Base-by-base conservation (phyloP, 2,797 vertebrate genomes). In the Orientallactaga sibirica region DNA sequence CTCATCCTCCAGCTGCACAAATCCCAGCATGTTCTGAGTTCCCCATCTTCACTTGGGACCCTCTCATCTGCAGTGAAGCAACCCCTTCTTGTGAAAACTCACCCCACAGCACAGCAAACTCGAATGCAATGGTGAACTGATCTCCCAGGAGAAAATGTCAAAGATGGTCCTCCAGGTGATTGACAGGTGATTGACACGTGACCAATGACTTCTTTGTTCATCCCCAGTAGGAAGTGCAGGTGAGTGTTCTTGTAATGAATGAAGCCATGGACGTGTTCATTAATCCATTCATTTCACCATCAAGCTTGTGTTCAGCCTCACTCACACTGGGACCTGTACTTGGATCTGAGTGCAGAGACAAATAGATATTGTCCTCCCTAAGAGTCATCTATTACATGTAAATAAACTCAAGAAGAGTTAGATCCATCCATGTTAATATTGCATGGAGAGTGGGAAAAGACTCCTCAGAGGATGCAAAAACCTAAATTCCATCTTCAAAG, bases 181-280 rank as follows among this genome's bases (percentile, higher is more conserved):
- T n/a, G n/a, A 80, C 64, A 93, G 74, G 74, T 81, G 68, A 92
- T 91, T 82, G 86, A 92, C 61, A 22, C 41, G 22, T 43, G 67
- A 76, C 61, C 48, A 41, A 22, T 86, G 37, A 41, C 12, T 76
- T 88, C 76, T 24, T 89, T 96, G 52, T 79, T 86, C 19, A 75
- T 93, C 78, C 70, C 29, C 66, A 19, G 7, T 55, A 81, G 61
- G 86, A 96, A 71, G 14, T 52, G 80, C n/a, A 16, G 41, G 18
- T 90, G 48, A 86, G 19, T 70, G 19, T 48, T 79, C 29, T 33
- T 12, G 27, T 88, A 48, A 81, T 82, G 52, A 94, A 82, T 73
- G 88, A 93, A 85, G 76, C 37, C 82, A 68, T 74, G 15, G 52
- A 29, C 37, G 43, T 2, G 29, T 87, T 77, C 77, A 84, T 93